phyloP scores from a whole-genome alignment of 2,888 invertebrate genomes.

The Bimastos eiseni region DNA sequence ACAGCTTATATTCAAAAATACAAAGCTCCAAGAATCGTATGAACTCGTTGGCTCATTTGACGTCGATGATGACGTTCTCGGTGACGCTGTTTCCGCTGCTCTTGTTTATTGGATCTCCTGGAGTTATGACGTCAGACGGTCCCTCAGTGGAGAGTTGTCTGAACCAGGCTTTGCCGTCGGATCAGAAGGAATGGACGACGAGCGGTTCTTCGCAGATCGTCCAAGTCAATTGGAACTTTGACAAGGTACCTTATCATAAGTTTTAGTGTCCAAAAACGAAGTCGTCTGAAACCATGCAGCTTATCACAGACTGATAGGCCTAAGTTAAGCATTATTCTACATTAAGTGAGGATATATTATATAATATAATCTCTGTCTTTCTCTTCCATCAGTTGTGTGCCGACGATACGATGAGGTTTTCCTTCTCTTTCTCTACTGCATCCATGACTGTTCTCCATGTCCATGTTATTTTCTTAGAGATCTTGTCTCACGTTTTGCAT shows the following conservation, averaged over 20 bases:
- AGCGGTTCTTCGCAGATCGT: neutral
- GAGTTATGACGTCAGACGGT: neutral
- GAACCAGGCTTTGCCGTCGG: neutral
- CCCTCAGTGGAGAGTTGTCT: neutral
- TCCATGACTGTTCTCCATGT: too few relatives aligned
- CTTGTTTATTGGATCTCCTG: neutral
- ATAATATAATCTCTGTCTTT: too few relatives aligned
- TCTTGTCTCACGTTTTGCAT: too few relatives aligned
- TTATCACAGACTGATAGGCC: too few relatives aligned
- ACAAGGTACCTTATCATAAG: neutral
- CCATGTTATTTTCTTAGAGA: too few relatives aligned
- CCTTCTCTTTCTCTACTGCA: too few relatives aligned
- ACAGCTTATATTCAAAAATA: neutral
- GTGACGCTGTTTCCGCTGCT: neutral
- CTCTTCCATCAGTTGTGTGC: too few relatives aligned
- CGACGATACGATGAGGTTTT: too few relatives aligned
- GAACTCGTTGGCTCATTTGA: neutral
- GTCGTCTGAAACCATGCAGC: too few relatives aligned
- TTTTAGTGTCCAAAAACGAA: too few relatives aligned
- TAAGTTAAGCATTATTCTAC: too few relatives aligned
- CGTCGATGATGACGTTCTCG: neutral
- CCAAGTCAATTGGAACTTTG: neutral
- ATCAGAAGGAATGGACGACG: neutral
- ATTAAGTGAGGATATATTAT: too few relatives aligned
- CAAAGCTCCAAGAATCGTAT: neutral